Conservation (phyloP, 2,113 vertebrate genomes). For the Talpa occidentalis region DNA sequence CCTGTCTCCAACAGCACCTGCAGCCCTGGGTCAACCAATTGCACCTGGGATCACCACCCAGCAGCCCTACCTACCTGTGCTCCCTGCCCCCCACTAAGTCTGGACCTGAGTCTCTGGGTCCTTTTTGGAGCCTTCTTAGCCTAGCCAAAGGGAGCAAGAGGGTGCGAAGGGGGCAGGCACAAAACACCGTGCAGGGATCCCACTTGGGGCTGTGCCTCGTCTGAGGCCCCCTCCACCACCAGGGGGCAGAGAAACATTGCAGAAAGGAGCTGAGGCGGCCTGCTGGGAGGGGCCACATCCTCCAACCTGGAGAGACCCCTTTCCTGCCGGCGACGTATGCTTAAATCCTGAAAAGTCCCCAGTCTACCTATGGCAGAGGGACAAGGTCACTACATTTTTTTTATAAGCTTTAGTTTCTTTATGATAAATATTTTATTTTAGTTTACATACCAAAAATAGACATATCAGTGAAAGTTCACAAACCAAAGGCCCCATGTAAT, state of each 20-base stretch:
- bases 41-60: not conserved
- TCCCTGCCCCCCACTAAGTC: not conserved
- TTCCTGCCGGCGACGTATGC: accelerated
- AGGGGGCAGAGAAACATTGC: conserved; percentile 62
- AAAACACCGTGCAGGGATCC: not conserved
- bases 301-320: not conserved
- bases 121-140: no score
- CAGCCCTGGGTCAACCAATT: not conserved
- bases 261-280: not conserved
- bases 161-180: no score
- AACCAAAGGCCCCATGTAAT: accelerated
- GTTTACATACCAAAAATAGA: not conserved
- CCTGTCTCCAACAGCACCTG: not conserved
- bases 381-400: not conserved
- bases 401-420: not conserved
- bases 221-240: conserved; percentile 21
- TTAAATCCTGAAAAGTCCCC: not conserved
- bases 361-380: not conserved
- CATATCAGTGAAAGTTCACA: not conserved
- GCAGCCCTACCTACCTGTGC: not conserved
- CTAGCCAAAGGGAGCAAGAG: not conserved
- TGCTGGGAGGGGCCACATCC: accelerated
- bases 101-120: not conserved
- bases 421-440: not conserved
- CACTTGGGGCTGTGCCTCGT: accelerated